Base-by-base conservation (phyloP, 2,888 invertebrate genomes). In the Ectemnius cavifrons region DNA sequence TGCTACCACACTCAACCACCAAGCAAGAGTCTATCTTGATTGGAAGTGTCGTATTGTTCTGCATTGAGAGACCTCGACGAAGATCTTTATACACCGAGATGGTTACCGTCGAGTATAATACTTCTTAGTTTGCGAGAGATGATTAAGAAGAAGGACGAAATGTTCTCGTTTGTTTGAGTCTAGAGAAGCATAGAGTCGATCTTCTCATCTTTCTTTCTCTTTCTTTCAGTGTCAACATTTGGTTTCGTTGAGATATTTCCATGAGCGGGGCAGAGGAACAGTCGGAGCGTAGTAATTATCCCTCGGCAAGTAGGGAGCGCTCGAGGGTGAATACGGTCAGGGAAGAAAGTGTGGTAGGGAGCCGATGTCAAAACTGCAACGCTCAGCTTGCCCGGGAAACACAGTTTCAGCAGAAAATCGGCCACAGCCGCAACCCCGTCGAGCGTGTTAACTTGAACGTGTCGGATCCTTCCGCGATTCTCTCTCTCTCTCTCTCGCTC, bases 391-490 rank as follows among this genome's bases (percentile, higher is more conserved):
- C 45, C 14, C 63, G 14, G 20, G 61, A 64, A n/a, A 56, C 60
- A 58, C 63, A 27, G 61, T 57, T 75, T 73, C 74, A 67, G 67
- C 74, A 49, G 63, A 67, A 74, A 75, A 74, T 67, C 75, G 71
- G 37, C 37, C 37, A 37, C 37, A 37, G n/a, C 37, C 37, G 37
- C 37, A 37, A 11, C 37, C 23, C 23, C 37, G 37, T 37, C 37
- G 59, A 49, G 57, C 58, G 67, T 61, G 58, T 71, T 75, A 47
- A 58, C 49, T 63, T 14, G 37, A 37, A 14, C 20, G 37, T 37
- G 65, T 45, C 70, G 49, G 63, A 45, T 16, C 56, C 45, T 37
- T 68, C 73, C 72, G 69, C 60, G 2, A 56, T 61, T 47, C 20
- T 23, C 67, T n/a, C n/a, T n/a, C n/a, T n/a, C n/a, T n/a, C n/a